phyloP scores from a whole-genome alignment of 2,888 invertebrate genomes.

The Pediacus dermestoides region DNA sequence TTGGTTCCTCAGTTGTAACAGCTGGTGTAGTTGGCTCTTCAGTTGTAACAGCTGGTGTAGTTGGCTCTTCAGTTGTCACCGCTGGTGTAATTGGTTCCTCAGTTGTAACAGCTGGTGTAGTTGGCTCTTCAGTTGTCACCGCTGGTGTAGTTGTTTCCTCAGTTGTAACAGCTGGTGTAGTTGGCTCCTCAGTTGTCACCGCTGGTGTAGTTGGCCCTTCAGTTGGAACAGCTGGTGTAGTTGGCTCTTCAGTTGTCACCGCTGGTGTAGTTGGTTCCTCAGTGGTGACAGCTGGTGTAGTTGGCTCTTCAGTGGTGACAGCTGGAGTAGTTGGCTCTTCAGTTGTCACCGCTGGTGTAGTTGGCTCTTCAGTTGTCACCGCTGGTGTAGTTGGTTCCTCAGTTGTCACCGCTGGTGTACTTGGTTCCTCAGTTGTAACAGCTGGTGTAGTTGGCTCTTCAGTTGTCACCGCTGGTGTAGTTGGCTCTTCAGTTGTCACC shows the following conservation, averaged over 20 bases:
- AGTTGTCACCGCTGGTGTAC: conserved; percentile 30
- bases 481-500: background rate
- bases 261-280: conserved; percentile 43
- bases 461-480: conserved; percentile 16
- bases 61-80: conserved; percentile 6
- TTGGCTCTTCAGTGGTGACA: conserved; percentile 16
- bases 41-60: conserved; percentile 7
- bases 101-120: conserved; percentile 30
- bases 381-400: conserved; percentile 11
- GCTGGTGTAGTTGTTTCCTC: background rate
- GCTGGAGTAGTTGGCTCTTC: background rate
- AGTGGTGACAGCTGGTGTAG: conserved; percentile 1
- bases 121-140: conserved; percentile 37
- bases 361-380: conserved; percentile 6
- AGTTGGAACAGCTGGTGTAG: conserved; percentile 2
- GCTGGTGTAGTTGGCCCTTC: conserved; percentile 7
- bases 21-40: background rate
- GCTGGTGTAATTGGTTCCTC: conserved; percentile 11
- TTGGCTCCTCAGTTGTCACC: background rate
- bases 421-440: conserved; percentile 37
- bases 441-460: background rate
- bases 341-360: conserved; percentile 6
- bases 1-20: conserved; percentile 16
- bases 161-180: conserved; percentile 16
- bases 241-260: conserved; percentile 26